These are phyloP conservation scores for Calephelis nemesis DNA, from an alignment of 1,140 invertebrate genomes.

Conservation along the genomic window DNA sequence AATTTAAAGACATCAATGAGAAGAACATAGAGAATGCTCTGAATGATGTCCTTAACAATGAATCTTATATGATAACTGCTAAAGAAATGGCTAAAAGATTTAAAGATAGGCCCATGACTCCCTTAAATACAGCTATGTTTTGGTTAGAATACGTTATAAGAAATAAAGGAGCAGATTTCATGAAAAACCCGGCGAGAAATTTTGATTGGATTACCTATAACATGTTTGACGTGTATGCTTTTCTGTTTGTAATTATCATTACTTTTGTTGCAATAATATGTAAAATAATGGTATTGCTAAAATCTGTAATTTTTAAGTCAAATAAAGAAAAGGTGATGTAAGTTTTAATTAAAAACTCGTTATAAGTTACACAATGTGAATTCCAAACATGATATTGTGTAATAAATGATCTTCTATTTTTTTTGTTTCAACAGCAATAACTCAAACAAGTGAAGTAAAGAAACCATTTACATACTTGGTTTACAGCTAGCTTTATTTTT, in stretches of 20 bases:
- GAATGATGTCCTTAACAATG: constrained; percentile 47
- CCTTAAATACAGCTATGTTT: constrained; percentile 80
- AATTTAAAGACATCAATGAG: constrained; percentile 57
- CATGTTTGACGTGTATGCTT: constrained; percentile 80
- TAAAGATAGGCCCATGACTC: constrained; percentile 76
- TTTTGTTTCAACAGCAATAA: no score
- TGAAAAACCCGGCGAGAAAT: constrained; percentile 79
- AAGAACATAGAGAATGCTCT: constrained; percentile 39
- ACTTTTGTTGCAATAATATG: background rate
- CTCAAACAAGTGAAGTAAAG: no score
- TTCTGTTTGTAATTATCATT: constrained; percentile 18
- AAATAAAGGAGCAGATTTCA: constrained; percentile 77
- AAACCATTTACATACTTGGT: no score
- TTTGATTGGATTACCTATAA: constrained; percentile 81
- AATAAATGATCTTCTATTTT: no score
- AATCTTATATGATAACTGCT: constrained; percentile 54
- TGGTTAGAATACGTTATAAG: constrained; percentile 83
- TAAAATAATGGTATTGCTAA: background rate
- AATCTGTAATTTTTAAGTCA: no score
- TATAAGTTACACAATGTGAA: no score
- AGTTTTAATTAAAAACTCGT: no score
- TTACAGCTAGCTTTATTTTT: no score
- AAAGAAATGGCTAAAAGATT: constrained; percentile 72
- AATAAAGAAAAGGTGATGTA: no score
- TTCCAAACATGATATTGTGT: no score